These are phyloP conservation scores for Gymnobelideus leadbeateri DNA, from an alignment of 2,113 vertebrate genomes.

Conservation along the genomic window DNA sequence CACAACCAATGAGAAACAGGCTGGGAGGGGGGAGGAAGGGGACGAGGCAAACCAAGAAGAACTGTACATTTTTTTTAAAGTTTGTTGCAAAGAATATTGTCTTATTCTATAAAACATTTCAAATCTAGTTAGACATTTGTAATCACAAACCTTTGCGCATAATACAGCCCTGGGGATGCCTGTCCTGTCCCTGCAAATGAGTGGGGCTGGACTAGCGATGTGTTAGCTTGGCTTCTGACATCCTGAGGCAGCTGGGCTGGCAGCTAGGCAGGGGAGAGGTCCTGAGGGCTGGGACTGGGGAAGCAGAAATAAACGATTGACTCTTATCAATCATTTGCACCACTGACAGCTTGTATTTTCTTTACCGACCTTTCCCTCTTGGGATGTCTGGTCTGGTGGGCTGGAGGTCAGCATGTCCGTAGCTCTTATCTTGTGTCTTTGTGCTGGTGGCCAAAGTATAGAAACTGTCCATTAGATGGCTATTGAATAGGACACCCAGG, in stretches of 20 bases:
- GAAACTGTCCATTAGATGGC: constrained; percentile 27
- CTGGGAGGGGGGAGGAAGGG: constrained; percentile 69
- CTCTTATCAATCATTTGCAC: constrained; percentile 70
- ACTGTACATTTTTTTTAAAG: constrained; percentile 85
- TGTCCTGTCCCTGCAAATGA: constrained; percentile 69
- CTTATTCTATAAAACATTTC: constrained; percentile 85
- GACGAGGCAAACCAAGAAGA: constrained; percentile 72
- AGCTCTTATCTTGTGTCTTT: constrained; percentile 50
- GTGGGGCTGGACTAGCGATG: constrained; percentile 64
- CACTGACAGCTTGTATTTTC: constrained; percentile 72
- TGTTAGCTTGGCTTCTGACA: constrained; percentile 53
- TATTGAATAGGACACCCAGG: constrained; percentile 38
- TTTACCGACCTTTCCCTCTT: constrained; percentile 70
- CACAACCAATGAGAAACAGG: constrained; percentile 82
- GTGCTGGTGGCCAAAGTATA: constrained; percentile 47
- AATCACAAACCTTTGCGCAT: constrained; percentile 78
- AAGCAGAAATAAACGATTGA: constrained; percentile 75
- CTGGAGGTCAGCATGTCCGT: constrained; percentile 31
- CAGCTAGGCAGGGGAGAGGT: constrained; percentile 50
- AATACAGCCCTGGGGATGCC: constrained; percentile 78
- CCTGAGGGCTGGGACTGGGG: constrained; percentile 59
- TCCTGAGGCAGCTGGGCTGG: constrained; percentile 60
- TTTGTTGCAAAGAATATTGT: constrained; percentile 86
- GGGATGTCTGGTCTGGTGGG: constrained; percentile 67
- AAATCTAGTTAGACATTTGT: constrained; percentile 84